A percentile compares a stretch with the other conserved stretches of the same genome.
phyloP scores from a whole-genome alignment of 2,888 invertebrate genomes.

The Thymelicus acteon region DNA sequence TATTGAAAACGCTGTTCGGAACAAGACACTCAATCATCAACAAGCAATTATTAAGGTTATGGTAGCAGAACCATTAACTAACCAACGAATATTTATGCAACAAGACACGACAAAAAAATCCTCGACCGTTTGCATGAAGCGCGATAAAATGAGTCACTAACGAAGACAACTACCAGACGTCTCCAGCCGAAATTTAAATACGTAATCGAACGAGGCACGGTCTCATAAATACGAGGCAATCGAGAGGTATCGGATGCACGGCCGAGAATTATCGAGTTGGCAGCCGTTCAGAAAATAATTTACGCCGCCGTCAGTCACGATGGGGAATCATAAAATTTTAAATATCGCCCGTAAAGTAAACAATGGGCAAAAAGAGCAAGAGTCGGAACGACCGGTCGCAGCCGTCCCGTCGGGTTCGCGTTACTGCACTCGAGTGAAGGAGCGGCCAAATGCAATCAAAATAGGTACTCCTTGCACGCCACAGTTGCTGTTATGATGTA shows the following conservation, averaged over 20 bases:
- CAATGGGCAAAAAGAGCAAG: conserved; percentile 80
- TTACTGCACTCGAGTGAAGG: conserved; percentile 25
- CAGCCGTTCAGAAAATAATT: conserved; percentile 77
- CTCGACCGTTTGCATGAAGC: conserved; percentile 17
- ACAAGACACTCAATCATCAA: conserved; percentile 18
- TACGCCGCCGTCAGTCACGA: conserved; percentile 69
- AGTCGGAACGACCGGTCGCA: conserved; percentile 52
- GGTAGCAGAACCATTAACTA: conserved; percentile 16
- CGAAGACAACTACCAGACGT: conserved; percentile 36
- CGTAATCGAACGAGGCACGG: conserved; percentile 36
- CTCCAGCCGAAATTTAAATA: conserved; percentile 36
- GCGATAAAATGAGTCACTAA: conserved; percentile 35
- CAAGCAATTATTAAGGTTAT: conserved; percentile 29
- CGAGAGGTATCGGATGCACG: conserved; percentile 60
- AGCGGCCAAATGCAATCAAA: conserved; percentile 40
- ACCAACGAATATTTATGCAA: conserved; percentile 34
- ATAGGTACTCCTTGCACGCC: conserved; percentile 28
- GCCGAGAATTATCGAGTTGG: conserved; percentile 73
- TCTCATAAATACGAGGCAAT: conserved; percentile 68
- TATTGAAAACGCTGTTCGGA: background rate
- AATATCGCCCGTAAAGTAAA: conserved; percentile 78
- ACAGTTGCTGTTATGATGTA: conserved; percentile 19
- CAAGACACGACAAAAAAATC: conserved; percentile 43
- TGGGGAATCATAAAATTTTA: conserved; percentile 79
- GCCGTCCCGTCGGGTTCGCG: conserved; percentile 15